A percentile compares a stretch with the other conserved stretches of the same genome.
Evolutionary conservation across 2,888 invertebrate species (phyloP).

Genomic region (Drosophila yooni): DNA sequence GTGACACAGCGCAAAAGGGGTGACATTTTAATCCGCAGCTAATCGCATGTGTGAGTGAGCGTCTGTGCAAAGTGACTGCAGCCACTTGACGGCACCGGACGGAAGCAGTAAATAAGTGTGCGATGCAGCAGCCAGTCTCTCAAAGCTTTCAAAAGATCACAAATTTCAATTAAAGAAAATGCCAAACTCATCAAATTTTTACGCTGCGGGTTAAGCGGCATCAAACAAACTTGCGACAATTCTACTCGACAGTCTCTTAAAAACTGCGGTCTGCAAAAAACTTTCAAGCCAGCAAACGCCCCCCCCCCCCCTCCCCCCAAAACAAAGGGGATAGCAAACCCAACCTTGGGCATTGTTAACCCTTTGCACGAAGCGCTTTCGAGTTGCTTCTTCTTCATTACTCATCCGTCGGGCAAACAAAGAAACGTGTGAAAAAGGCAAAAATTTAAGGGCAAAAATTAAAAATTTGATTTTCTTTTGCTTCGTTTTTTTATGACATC

Average conservation of each 20-base stretch:
- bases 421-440: constrained; percentile 75
- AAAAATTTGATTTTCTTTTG: constrained; percentile 29
- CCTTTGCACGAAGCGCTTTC: constrained; percentile 57
- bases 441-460: constrained; percentile 67
- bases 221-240: constrained; percentile 62
- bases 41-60: constrained; percentile 78
- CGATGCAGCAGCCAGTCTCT: constrained; percentile 61
- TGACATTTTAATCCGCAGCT: constrained; percentile 83
- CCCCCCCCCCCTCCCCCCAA: background rate
- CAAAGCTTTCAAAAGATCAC: constrained; percentile 83
- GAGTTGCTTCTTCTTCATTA: constrained; percentile 1
- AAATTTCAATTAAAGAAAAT: constrained; percentile 82
- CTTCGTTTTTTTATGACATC: constrained; percentile 2
- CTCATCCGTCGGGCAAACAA: constrained; percentile 54
- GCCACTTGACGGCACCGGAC: constrained; percentile 60
- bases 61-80: constrained; percentile 63
- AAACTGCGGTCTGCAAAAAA: constrained; percentile 62
- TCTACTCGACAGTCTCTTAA: constrained; percentile 48
- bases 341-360: constrained; percentile 46
- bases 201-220: constrained; percentile 74
- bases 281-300: constrained; percentile 9
- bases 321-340: constrained; percentile 8
- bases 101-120: constrained; percentile 31
- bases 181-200: constrained; percentile 80
- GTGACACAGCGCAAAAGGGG: constrained; percentile 71